These are phyloP conservation scores for Poecile atricapillus DNA, from an alignment of 2,113 vertebrate genomes.

Conservation along the genomic window DNA sequence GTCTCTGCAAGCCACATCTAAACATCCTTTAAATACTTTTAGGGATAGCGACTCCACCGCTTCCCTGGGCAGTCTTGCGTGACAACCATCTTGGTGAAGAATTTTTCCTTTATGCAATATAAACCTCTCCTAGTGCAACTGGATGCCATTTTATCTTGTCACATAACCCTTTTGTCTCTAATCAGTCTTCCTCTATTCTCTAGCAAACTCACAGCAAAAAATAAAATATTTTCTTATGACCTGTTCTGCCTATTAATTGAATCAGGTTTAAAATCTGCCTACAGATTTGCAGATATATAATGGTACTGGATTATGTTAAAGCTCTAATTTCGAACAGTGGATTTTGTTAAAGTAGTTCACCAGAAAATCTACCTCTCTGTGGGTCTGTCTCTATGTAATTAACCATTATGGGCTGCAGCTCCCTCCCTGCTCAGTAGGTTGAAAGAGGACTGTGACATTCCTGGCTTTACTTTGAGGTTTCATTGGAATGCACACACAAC, in stretches of 20 bases:
- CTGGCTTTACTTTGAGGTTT: background rate
- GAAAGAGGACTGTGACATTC: background rate
- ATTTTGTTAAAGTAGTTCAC: background rate
- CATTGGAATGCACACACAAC: background rate
- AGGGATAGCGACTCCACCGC: background rate
- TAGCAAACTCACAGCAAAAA: background rate
- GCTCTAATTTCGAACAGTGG: background rate
- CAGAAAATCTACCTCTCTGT: background rate
- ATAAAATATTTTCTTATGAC: background rate
- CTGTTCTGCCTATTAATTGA: background rate
- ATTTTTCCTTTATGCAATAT: background rate
- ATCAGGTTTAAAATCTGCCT: background rate
- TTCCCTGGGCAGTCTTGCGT: background rate
- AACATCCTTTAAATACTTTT: background rate
- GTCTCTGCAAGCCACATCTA: fast-evolving
- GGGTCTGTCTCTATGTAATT: background rate
- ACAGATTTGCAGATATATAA: background rate
- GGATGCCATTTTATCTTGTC: background rate
- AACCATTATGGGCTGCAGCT: background rate
- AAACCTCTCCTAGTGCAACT: background rate
- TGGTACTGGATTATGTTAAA: background rate
- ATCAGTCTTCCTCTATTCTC: background rate
- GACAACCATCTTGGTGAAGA: background rate
- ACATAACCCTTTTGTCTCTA: background rate
- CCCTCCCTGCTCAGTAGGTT: background rate